These are phyloP conservation scores for Pelecanus crispus DNA, from an alignment of 2,113 vertebrate species.

Conservation along the genomic window DNA sequence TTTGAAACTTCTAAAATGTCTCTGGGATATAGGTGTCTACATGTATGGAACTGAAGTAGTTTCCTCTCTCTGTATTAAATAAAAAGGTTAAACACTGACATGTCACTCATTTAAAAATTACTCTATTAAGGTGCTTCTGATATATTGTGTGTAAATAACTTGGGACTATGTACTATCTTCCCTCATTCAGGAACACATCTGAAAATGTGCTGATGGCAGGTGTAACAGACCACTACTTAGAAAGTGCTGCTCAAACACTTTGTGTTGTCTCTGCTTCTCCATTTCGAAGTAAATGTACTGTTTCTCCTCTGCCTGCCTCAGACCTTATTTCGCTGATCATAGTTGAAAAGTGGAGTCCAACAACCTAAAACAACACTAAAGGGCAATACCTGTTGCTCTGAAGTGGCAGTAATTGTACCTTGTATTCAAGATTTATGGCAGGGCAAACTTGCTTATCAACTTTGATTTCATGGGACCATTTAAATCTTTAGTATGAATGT, in stretches of 20 bases:
- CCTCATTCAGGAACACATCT: neutral
- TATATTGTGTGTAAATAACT: neutral
- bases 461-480: neutral
- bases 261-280: neutral
- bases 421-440: neutral
- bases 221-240: neutral
- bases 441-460: neutral
- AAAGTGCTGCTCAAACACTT: slow-evolving; percentile 35
- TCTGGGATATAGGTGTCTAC: neutral
- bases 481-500: neutral
- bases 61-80: neutral
- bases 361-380: neutral
- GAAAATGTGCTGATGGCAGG: slow-evolving; percentile 31
- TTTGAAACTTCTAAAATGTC: neutral
- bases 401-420: neutral
- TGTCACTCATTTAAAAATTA: neutral
- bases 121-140: neutral
- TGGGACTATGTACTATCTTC: neutral
- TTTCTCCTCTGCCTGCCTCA: neutral
- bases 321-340: slow-evolving; percentile 1
- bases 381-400: neutral
- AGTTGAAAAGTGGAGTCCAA: neutral
- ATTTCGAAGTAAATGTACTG: neutral
- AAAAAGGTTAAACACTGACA: neutral
- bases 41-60: neutral